These are phyloP conservation scores for Diadegma fenestrale DNA, from an alignment of 2,888 invertebrate species.

Conservation along the genomic window DNA sequence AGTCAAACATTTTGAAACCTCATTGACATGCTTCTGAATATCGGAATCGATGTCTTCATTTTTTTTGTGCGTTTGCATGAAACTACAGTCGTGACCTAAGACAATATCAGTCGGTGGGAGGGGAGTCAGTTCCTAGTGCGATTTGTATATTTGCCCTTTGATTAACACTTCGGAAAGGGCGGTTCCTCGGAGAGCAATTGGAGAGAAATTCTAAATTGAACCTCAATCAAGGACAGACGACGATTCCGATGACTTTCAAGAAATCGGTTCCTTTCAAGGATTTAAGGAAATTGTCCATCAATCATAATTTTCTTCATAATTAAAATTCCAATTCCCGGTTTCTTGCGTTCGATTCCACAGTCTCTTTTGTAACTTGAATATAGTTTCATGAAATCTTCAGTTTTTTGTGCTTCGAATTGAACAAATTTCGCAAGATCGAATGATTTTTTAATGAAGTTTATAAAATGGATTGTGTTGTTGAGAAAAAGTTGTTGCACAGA, in stretches of 20 bases:
- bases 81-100: background rate
- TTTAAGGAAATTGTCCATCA: background rate
- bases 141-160: conserved; percentile 13
- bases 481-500: background rate
- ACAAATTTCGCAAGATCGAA: no score
- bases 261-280: background rate
- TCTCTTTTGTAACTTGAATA: background rate
- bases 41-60: background rate
- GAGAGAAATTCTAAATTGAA: background rate
- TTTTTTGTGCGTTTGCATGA: background rate
- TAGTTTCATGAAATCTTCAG: background rate
- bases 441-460: no score
- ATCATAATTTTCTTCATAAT: background rate
- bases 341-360: background rate
- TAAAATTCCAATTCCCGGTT: background rate
- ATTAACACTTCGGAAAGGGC: conserved; percentile 2
- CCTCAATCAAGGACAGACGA: background rate
- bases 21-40: background rate
- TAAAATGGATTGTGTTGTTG: no score
- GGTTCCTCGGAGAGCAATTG: background rate
- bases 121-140: background rate
- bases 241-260: background rate
- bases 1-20: background rate
- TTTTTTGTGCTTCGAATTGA: background rate
- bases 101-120: background rate